Conservation (phyloP, 1,140 invertebrate genomes). For the Tribolium castaneum region DNA sequence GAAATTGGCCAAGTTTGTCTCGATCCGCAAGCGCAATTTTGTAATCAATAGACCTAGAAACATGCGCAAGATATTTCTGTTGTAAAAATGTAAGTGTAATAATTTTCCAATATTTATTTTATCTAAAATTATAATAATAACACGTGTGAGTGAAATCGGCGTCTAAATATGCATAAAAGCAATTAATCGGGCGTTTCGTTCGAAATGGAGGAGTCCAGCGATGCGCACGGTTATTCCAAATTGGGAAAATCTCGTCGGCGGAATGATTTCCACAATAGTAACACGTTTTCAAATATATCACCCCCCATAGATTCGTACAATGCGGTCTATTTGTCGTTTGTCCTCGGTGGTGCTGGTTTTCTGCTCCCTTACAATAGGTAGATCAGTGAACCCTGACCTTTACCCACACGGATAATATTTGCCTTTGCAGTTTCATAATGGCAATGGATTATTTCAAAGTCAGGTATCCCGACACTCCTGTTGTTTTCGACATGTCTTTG, state of each 20-base stretch:
- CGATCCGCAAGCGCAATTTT: conserved; percentile 37
- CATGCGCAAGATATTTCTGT: conserved; percentile 32
- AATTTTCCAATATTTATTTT: conserved; percentile 12
- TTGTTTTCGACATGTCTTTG: conserved; percentile 92
- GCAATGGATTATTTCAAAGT: conserved; percentile 90
- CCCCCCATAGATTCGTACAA: conserved; percentile 82
- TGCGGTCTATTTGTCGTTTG: conserved; percentile 82
- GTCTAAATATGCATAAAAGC: neutral
- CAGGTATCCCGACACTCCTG: conserved; percentile 83
- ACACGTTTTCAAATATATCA: conserved; percentile 69
- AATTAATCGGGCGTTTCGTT: neutral
- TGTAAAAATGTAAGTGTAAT: conserved; percentile 32
- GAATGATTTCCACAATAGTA: conserved; percentile 65
- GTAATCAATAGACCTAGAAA: conserved; percentile 36
- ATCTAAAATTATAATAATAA: conserved; percentile 5
- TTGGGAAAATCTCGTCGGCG: conserved; percentile 68
- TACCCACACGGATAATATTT: neutral
- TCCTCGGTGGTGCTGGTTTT: conserved; percentile 90
- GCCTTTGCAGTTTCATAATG: conserved; percentile 82
- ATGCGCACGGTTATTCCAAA: conserved; percentile 61
- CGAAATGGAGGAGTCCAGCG: conserved; percentile 51
- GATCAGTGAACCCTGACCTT: conserved; percentile 15
- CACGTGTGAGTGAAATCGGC: neutral
- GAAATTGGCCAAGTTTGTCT: neutral
- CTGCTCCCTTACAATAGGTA: conserved; percentile 91